phyloP scores from a whole-genome alignment of 2,797 vertebrate genomes.

The Liparis tanakae region DNA sequence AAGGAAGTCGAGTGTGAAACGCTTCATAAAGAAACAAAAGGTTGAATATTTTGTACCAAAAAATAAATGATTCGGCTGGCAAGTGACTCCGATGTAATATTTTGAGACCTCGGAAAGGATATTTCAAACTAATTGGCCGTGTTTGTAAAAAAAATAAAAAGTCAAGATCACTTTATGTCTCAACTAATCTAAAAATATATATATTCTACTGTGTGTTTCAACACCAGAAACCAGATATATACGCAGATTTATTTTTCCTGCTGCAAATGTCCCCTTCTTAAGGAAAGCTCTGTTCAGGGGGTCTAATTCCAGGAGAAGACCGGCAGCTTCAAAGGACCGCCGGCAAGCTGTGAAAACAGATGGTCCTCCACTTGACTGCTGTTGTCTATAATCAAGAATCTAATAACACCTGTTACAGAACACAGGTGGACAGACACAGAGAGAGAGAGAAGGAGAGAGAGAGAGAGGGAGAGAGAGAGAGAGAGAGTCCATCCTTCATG shows the following conservation, averaged over 20 bases:
- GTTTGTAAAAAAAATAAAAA: neutral
- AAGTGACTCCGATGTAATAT: neutral
- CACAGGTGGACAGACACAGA: conserved; percentile 18
- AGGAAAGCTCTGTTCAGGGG: conserved; percentile 38
- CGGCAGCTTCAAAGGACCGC: conserved; percentile 59
- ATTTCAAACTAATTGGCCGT: neutral
- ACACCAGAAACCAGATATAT: neutral
- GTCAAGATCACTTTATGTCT: neutral
- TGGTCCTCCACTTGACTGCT: conserved; percentile 62
- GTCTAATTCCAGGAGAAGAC: conserved; percentile 36
- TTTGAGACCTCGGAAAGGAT: neutral
- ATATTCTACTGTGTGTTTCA: neutral
- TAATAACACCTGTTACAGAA: conserved; percentile 59
- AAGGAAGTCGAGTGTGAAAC: neutral
- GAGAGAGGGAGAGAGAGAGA: conserved; percentile 15
- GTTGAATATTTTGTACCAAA: neutral
- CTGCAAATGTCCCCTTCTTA: conserved; percentile 40
- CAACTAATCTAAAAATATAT: neutral
- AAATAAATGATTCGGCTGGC: neutral
- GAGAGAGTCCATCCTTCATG: conserved; percentile 10
- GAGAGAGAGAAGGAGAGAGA: conserved; percentile 13
- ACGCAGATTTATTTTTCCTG: conserved; percentile 1
- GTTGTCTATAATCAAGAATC: conserved; percentile 57
- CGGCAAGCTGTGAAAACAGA: conserved; percentile 67
- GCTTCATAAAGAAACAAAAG: neutral